Evolutionary conservation across 2,113 vertebrate genomes (phyloP), one percentile per base, ranked within the genome.

Genomic region (Xiphias gladius): DNA sequence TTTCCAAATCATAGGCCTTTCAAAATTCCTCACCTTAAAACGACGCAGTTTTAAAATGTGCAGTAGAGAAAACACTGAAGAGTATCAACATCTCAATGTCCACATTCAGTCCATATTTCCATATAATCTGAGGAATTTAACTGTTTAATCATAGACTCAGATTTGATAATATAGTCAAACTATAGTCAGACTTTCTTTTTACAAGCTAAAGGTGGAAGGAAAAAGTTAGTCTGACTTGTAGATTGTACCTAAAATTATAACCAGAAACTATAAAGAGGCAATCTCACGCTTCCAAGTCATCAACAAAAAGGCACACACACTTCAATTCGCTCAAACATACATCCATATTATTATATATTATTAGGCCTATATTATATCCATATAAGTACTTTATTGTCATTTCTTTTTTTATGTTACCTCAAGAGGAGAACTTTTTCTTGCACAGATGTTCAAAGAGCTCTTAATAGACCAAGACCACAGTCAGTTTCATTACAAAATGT

Each of bases 391-490:
- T 57, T 16, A 32, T 54, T 30, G 5, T n/a, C 28, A 13, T 66
- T 17, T 26, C 2, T 28, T 57, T 28, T 73, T 61, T 62, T 32
- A 59, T 20, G 17, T 80, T 81, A 84, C 83, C 82, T 91, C 76
- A 79, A 79, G 65, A 65, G 26, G 17, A 43, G 7, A 46, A 50
- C 19, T 48, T 75, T 57, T 70, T 72, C 80, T 82, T 85, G 85
- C 83, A 88, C 88, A 88, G 54, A 35, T 65, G 61, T 75, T 86
- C 50, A 62, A 73, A 82, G 54, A 80, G 68, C 71, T 87, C 54
- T 77, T 54, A 39, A 39, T 43, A 35, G 43, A 50, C 35, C 8
- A 39, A 77, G 32, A 73, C 14, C 55, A 30, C 24, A 46, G 43
- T 39, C 54, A 32, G 55, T 75, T 70, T 73, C 58, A 50, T 80